Percentiles rank a stretch among this genome's conserved stretches.
These are phyloP conservation scores for Puma concolor DNA, from an alignment of 2,113 vertebrate species.

Conservation along the genomic window DNA sequence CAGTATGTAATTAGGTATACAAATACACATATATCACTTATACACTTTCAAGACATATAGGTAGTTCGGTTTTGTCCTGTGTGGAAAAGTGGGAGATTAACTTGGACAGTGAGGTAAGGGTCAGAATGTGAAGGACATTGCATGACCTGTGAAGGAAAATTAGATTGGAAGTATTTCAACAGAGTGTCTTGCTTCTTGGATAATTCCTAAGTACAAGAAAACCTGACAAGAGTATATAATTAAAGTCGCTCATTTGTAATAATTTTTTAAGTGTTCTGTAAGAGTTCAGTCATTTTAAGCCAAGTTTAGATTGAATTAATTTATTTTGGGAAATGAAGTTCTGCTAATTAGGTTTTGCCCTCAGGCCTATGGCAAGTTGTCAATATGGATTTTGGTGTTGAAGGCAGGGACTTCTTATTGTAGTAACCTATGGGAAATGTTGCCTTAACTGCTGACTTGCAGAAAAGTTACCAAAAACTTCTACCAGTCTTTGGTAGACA, in stretches of 20 bases:
- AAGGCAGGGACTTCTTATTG: not conserved
- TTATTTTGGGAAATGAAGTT: slow-evolving; percentile 63
- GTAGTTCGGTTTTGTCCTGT: not conserved
- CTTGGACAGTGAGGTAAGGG: not conserved
- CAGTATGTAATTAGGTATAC: not conserved
- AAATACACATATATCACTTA: not conserved
- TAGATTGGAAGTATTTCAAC: not conserved
- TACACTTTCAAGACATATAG: not conserved
- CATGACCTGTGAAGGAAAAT: not conserved
- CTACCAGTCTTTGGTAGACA: not conserved
- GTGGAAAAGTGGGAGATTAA: not conserved
- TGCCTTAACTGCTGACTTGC: slow-evolving; percentile 47
- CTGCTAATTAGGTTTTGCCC: slow-evolving; percentile 69
- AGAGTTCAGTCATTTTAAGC: slow-evolving; percentile 51
- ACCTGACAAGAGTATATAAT: slow-evolving; percentile 33
- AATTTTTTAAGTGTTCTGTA: not conserved
- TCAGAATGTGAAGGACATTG: not conserved
- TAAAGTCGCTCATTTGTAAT: slow-evolving; percentile 39
- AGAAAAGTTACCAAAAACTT: slow-evolving; percentile 54
- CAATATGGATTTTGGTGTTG: slow-evolving; percentile 64
- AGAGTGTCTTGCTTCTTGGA: not conserved
- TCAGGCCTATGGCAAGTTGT: slow-evolving; percentile 62
- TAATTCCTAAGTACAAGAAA: not conserved
- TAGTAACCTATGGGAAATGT: slow-evolving; percentile 44
- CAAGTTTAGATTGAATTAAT: slow-evolving; percentile 60